A percentile compares a stretch with the other conserved stretches of the same genome.
phyloP scores from a whole-genome alignment of 2,888 invertebrate species.

The Harpalus rufipes region DNA sequence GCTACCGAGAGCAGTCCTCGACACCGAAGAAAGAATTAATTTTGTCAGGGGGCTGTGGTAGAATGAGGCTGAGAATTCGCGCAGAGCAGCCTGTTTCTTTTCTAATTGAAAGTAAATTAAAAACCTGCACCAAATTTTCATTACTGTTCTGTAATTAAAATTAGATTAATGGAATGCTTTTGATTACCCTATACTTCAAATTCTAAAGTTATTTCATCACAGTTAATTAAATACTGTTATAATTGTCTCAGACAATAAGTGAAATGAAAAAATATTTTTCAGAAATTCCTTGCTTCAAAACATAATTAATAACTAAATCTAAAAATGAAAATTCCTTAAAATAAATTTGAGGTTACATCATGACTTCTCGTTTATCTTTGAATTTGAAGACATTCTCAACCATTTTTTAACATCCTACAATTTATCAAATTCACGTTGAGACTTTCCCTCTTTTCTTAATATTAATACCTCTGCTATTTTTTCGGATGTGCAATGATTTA shows the following conservation, averaged over 20 bases:
- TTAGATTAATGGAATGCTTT: slow-evolving; percentile 34
- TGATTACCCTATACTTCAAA: slow-evolving; percentile 27
- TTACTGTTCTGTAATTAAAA: slow-evolving; percentile 44
- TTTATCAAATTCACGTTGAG: too few relatives aligned
- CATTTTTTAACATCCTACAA: too few relatives aligned
- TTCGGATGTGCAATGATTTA: too few relatives aligned
- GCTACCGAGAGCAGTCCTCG: neutral
- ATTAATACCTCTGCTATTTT: too few relatives aligned
- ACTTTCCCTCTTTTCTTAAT: too few relatives aligned
- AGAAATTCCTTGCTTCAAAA: neutral
- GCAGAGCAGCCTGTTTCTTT: slow-evolving; percentile 2
- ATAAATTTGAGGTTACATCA: too few relatives aligned
- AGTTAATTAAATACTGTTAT: slow-evolving; percentile 8
- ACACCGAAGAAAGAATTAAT: slow-evolving; percentile 48
- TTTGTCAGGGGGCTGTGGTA: neutral
- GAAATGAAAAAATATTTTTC: neutral
- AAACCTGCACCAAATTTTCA: slow-evolving; percentile 23
- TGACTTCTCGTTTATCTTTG: too few relatives aligned
- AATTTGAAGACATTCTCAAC: too few relatives aligned
- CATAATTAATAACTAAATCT: neutral
- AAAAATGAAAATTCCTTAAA: too few relatives aligned
- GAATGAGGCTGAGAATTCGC: neutral
- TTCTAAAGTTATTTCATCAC: slow-evolving; percentile 21
- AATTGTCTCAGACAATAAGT: neutral
- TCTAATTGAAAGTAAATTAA: slow-evolving; percentile 61